Evolutionary conservation across 2,113 vertebrate species (phyloP).

Genomic region (Epinephelus cyanopodus): DNA sequence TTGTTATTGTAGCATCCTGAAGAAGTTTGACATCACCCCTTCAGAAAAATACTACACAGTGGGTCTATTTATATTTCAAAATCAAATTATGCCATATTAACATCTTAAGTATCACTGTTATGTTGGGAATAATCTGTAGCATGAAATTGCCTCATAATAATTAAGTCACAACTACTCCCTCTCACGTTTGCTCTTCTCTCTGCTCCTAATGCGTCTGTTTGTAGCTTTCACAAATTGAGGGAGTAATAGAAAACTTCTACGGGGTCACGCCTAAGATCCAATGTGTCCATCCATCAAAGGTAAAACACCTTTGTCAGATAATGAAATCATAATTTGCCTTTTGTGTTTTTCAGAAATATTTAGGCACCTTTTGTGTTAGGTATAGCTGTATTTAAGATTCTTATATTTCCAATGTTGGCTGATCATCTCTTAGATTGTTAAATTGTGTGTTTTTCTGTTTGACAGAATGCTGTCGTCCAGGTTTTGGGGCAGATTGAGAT

Average conservation of each 20-base stretch:
- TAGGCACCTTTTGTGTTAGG: not conserved
- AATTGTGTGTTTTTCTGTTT: constrained; percentile 21
- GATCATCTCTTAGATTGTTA: not conserved
- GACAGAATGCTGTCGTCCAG: constrained; percentile 64
- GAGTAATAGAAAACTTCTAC: constrained; percentile 71
- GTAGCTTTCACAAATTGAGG: constrained; percentile 76
- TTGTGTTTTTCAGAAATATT: not conserved
- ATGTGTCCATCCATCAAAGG: constrained; percentile 66
- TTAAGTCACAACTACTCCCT: not conserved
- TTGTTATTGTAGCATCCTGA: constrained; percentile 69
- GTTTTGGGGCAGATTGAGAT: constrained; percentile 80
- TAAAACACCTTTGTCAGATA: constrained; percentile 24
- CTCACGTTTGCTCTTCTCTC: not conserved
- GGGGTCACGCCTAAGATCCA: constrained; percentile 74
- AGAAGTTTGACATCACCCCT: constrained; percentile 72
- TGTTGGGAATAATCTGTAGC: not conserved
- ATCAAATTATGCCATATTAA: not conserved
- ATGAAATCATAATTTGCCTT: not conserved
- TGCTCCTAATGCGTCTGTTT: constrained; percentile 29
- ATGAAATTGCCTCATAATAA: not conserved
- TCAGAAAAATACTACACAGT: constrained; percentile 73
- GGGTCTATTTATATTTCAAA: constrained; percentile 33
- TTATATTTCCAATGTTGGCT: not conserved
- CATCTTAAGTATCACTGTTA: not conserved
- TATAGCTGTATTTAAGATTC: not conserved